Percentiles rank a stretch among this genome's conserved stretches.
Evolutionary conservation across 2,888 invertebrate genomes (phyloP).

Genomic region (Lampropteryx suffumata): DNA sequence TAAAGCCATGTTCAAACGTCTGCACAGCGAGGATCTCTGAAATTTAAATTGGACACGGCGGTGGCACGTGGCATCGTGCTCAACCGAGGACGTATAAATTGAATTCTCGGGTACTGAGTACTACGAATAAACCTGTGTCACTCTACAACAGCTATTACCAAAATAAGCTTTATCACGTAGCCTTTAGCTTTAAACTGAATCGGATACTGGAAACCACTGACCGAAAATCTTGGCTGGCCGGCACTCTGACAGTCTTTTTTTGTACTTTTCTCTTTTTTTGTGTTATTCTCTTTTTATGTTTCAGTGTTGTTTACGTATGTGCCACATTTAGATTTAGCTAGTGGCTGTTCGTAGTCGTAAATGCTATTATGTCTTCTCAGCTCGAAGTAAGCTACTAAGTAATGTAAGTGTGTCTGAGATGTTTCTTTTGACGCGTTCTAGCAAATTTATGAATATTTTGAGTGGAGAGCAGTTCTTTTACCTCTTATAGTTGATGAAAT

Average conservation of each 20-base stretch:
- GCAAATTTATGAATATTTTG: constrained; percentile 44
- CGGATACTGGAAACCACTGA: no score
- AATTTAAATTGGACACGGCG: constrained; percentile 47
- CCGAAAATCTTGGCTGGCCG: no score
- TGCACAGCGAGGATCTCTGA: constrained; percentile 34
- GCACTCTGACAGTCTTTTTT: no score
- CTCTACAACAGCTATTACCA: background rate
- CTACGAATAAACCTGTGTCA: constrained; percentile 9
- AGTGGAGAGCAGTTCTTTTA: constrained; percentile 30
- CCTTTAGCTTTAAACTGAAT: no score
- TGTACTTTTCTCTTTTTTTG: no score
- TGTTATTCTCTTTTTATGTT: no score
- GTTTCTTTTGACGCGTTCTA: constrained; percentile 40
- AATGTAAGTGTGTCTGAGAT: constrained; percentile 42
- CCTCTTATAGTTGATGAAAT: constrained; percentile 37
- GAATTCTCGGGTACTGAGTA: constrained; percentile 41
- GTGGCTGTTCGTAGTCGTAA: background rate
- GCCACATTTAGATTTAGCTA: no score
- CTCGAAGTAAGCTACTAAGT: constrained; percentile 40
- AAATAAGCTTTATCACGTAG: constrained; percentile 1
- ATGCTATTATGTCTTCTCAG: background rate
- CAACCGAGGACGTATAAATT: constrained; percentile 41
- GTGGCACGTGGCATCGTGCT: constrained; percentile 36
- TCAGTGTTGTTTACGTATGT: no score
- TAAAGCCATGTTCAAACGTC: constrained; percentile 24